Conservation (phyloP, 2,888 invertebrate genomes). For the Cheilosia vernalis region DNA sequence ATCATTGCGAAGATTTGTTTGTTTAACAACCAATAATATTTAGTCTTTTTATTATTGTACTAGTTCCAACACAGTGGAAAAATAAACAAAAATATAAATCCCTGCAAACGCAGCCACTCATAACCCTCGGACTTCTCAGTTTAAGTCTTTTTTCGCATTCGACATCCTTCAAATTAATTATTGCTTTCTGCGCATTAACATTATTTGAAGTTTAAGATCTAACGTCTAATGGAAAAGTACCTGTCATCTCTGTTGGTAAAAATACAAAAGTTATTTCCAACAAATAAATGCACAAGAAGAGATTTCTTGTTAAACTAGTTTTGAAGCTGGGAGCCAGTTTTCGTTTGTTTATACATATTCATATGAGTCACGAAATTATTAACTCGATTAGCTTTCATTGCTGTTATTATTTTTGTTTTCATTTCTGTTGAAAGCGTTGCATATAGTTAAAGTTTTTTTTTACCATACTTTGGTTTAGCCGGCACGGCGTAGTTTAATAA, state of each 20-base stretch:
- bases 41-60: constrained; percentile 12
- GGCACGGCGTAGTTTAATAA: constrained; percentile 1
- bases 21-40: not conserved
- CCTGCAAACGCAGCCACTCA: not conserved
- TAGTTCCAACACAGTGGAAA: not conserved
- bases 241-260: not conserved
- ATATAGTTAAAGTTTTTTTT: not conserved
- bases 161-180: not conserved
- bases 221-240: constrained; percentile 35
- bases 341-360: not conserved
- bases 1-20: not conserved
- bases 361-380: not conserved
- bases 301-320: constrained; percentile 41
- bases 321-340: constrained; percentile 26
- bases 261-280: not conserved
- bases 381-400: constrained; percentile 4
- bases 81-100: not conserved
- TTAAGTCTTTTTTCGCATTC: not conserved
- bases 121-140: not conserved
- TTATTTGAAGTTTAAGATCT: not conserved
- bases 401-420: constrained; percentile 9
- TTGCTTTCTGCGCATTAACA: not conserved
- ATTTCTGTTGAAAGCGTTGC: not conserved
- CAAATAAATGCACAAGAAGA: constrained; percentile 9
- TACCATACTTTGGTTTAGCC: not conserved